Base-by-base conservation (phyloP, 2,797 vertebrate species). In the Dromococcyx pavoninus region DNA sequence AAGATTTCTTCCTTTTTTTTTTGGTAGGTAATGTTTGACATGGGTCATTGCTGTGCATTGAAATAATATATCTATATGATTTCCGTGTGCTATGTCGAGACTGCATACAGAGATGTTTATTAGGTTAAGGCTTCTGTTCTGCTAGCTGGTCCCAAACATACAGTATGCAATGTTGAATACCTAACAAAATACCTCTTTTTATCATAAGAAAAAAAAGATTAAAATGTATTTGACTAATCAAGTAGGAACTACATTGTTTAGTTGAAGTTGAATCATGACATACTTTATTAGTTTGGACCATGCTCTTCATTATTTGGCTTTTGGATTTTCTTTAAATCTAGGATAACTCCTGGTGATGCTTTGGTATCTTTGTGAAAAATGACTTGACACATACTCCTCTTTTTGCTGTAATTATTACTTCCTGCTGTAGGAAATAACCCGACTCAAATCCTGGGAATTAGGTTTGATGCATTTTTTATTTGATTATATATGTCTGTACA, bases 61-160 rank as follows among this genome's bases (percentile, higher is more conserved):
- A 86, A 94, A 95, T 79, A 95, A 92, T 94, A 56, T 78, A 95
- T 78, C 83, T 75, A 86, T 56, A 44, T 95, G 93, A 95, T 96
- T 97, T 96, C 30, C 79, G 89, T 89, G 32, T 95, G 62, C 41
- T 87, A 32, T 91, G 94, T 86, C 83, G 69, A 95, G 81, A 93
- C 66, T 89, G 62, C 57, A 41, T 88, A 87, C 17, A 22, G 43
- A 61, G 76, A 86, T 80, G 48, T 87, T 95, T 86, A 71, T 96
- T 93, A 88, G 56, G 73, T 96, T 89, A 91, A 79, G 41, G 44
- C 88, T 89, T 75, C 32, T 76, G 33, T 88, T 93, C 56, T 75
- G 23, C 16, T 66, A 53, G 70, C 33, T 95, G 60, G 84, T 88
- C 83, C 24, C n/a, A 79, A 82, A 37, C 73, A 86, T 37, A 30